Evolutionary conservation across 2,113 vertebrate species (phyloP).

Genomic region (Brachyhypopomus occidentalis): DNA sequence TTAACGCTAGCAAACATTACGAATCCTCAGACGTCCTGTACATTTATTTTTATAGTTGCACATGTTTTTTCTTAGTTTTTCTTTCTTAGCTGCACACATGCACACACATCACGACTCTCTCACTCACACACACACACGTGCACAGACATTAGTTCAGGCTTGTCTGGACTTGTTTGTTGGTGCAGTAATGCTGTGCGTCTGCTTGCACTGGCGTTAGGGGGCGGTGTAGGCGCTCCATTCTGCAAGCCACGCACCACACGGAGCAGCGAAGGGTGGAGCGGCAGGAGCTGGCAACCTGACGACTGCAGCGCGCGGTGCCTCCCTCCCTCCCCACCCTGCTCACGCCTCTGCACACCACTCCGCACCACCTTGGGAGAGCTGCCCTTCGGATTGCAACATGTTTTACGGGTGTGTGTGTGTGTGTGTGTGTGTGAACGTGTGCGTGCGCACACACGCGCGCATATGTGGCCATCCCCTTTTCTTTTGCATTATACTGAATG

Average conservation of each 20-base stretch:
- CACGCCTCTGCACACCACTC: slow-evolving; percentile 17
- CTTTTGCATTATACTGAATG: neutral
- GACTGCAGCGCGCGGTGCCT: neutral
- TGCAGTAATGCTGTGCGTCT: neutral
- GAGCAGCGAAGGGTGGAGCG: slow-evolving; percentile 36
- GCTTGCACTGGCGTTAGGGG: slow-evolving; percentile 64
- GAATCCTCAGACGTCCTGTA: neutral
- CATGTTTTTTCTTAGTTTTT: neutral
- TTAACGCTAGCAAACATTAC: neutral
- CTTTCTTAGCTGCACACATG: neutral
- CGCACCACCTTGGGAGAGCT: slow-evolving; percentile 9
- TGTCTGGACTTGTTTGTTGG: slow-evolving; percentile 52
- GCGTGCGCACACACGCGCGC: neutral
- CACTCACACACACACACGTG: slow-evolving; percentile 19
- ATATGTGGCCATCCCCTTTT: neutral
- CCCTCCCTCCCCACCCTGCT: neutral
- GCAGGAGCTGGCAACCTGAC: slow-evolving; percentile 10
- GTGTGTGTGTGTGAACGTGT: neutral
- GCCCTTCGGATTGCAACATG: slow-evolving; percentile 13
- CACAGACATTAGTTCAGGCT: slow-evolving; percentile 26
- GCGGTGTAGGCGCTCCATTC: slow-evolving; percentile 63
- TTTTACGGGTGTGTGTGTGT: neutral
- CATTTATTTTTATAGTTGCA: neutral
- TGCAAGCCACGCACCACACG: neutral
- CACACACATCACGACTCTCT: slow-evolving; percentile 18